Conservation (phyloP, 2,888 invertebrate genomes). For the Bedellia somnulentella region DNA sequence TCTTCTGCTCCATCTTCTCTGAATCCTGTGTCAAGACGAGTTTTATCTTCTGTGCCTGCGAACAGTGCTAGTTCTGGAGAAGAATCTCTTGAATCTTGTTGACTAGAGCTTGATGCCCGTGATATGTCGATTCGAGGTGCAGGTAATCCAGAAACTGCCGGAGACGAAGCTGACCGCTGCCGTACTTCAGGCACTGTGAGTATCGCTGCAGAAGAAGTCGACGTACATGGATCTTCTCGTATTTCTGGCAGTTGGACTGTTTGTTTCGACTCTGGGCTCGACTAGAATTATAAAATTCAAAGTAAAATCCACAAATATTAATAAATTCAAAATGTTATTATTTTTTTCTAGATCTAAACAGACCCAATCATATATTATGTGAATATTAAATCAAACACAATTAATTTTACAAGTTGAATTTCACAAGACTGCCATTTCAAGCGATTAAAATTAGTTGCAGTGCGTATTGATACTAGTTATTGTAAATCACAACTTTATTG, state of each 20-base stretch:
- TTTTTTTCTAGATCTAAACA: too few species aligned
- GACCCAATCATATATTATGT: too few species aligned
- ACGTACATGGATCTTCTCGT: constrained; percentile 44
- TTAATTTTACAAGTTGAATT: too few species aligned
- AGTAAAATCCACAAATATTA: too few species aligned
- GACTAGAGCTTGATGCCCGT: constrained; percentile 84
- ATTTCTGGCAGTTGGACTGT: constrained; percentile 59
- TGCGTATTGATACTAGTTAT: too few species aligned
- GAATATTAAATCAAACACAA: too few species aligned
- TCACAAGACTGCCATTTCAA: too few species aligned
- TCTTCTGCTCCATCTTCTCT: constrained; percentile 82
- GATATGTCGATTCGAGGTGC: constrained; percentile 89
- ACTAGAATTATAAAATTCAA: constrained; percentile 43
- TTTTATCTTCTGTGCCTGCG: constrained; percentile 42
- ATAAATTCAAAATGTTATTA: too few species aligned
- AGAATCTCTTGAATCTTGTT: constrained; percentile 83
- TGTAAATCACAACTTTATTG: too few species aligned
- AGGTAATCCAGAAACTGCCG: constrained; percentile 27
- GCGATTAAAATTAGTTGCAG: too few species aligned
- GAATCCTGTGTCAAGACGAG: constrained; percentile 56
- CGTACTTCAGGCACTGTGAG: constrained; percentile 33
- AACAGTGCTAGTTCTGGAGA: constrained; percentile 84
- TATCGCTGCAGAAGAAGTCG: constrained; percentile 15
- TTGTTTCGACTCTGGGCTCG: constrained; percentile 63
- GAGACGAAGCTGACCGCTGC: constrained; percentile 43